phyloP scores from a whole-genome alignment of 2,797 vertebrate species.

The Otolemur crassicaudatus region DNA sequence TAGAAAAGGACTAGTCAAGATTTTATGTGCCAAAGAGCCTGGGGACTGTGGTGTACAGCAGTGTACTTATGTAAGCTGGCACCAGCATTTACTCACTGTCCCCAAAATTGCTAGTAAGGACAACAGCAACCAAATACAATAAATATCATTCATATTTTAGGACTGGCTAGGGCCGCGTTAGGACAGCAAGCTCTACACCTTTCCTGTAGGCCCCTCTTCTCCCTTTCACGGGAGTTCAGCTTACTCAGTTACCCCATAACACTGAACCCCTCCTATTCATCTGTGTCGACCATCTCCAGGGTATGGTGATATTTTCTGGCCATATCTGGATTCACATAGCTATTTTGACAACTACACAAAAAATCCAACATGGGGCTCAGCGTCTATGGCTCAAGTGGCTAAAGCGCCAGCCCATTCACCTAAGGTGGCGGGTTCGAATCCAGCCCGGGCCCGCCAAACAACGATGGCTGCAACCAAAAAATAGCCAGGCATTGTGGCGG shows the following conservation, averaged over 20 bases:
- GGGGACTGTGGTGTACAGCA: neutral
- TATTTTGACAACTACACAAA: neutral
- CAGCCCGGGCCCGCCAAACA: no score
- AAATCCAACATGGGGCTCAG: no score
- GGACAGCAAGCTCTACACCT: no score
- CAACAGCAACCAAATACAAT: neutral
- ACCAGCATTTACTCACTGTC: neutral
- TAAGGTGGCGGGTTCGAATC: no score
- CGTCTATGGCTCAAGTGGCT: no score
- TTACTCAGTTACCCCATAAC: accelerated
- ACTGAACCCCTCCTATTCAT: neutral
- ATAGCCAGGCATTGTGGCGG: no score
- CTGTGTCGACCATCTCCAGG: neutral
- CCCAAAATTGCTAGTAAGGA: neutral
- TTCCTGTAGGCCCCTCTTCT: no score
- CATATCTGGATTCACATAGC: neutral
- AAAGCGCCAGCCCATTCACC: no score
- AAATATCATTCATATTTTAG: neutral
- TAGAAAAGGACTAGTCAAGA: neutral
- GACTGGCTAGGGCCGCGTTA: neutral
- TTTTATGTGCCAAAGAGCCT: neutral
- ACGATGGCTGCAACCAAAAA: no score
- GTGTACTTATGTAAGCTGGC: accelerated
- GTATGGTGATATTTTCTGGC: neutral
- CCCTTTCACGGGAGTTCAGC: neutral